Evolutionary conservation across 2,888 invertebrate genomes (phyloP).

Genomic region (Drosophila robusta): DNA sequence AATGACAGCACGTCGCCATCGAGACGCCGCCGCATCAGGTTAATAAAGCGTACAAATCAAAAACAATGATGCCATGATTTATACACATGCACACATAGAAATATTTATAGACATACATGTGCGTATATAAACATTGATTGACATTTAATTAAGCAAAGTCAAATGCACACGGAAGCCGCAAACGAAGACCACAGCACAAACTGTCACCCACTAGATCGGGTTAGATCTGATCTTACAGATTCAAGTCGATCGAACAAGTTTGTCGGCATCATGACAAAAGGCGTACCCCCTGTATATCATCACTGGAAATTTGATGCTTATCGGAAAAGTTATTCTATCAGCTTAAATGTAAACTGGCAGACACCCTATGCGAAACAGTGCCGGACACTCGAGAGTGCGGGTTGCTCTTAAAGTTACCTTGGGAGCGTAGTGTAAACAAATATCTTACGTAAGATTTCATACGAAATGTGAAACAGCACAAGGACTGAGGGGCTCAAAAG

Average conservation of each 20-base stretch:
- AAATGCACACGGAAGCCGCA: constrained; percentile 74
- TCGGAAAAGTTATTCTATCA: constrained; percentile 70
- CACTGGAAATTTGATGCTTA: constrained; percentile 77
- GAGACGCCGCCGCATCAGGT: constrained; percentile 69
- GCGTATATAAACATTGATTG: constrained; percentile 55
- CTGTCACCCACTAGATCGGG: constrained; percentile 65
- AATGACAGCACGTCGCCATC: constrained; percentile 57
- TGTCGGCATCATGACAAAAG: constrained; percentile 68
- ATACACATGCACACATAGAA: constrained; percentile 23
- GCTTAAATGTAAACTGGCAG: constrained; percentile 50
- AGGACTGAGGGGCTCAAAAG: too few species aligned
- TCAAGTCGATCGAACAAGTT: constrained; percentile 63
- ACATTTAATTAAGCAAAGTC: constrained; percentile 79
- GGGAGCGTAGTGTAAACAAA: not conserved
- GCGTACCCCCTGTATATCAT: constrained; percentile 70
- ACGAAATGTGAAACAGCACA: not conserved
- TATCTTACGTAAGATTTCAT: not conserved
- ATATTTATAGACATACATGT: constrained; percentile 13
- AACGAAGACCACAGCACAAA: constrained; percentile 38
- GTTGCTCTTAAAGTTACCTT: constrained; percentile 14
- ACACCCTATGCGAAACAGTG: constrained; percentile 26
- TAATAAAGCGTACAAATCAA: constrained; percentile 77
- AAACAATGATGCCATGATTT: constrained; percentile 60
- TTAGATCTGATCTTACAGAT: constrained; percentile 50
- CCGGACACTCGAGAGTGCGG: constrained; percentile 20